Conservation (phyloP, 2,888 invertebrate species). For the Calephelis perditalis region DNA sequence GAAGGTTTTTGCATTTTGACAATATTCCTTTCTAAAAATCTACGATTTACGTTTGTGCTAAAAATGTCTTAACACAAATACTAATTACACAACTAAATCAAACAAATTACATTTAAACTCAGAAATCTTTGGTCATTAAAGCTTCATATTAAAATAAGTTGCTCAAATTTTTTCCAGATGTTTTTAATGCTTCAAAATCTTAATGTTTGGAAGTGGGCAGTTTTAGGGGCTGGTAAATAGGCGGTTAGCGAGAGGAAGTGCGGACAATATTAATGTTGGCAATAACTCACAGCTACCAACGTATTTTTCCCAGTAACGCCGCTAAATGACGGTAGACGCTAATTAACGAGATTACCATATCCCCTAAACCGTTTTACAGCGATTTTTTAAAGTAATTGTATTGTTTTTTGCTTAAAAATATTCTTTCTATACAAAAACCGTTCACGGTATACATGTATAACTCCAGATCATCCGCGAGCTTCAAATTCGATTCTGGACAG, state of each 20-base stretch:
- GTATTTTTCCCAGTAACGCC: conserved; percentile 63
- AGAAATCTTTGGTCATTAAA: conserved; percentile 10
- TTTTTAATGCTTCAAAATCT: conserved; percentile 27
- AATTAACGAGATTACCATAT: conserved; percentile 76
- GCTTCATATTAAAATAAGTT: conserved; percentile 15
- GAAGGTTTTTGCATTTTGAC: too few relatives aligned
- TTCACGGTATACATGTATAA: too few relatives aligned
- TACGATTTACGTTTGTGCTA: too few relatives aligned
- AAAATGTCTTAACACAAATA: not conserved
- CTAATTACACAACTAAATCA: not conserved
- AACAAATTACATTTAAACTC: conserved; percentile 8
- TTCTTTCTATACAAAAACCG: too few relatives aligned
- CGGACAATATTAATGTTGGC: conserved; percentile 68
- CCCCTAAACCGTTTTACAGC: conserved; percentile 36
- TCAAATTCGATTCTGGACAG: too few relatives aligned
- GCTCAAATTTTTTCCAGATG: conserved; percentile 29
- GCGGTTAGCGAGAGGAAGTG: conserved; percentile 58
- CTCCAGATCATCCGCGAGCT: too few relatives aligned
- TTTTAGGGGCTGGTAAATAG: conserved; percentile 54
- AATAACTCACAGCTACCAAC: conserved; percentile 62
- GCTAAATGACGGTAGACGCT: conserved; percentile 61
- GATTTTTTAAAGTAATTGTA: conserved; percentile 13
- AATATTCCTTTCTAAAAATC: too few relatives aligned
- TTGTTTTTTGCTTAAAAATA: not conserved
- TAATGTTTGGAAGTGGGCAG: conserved; percentile 30